Evolutionary conservation across 2,797 vertebrate species (phyloP), one percentile per base, ranked within the genome.

Genomic region (Crenuchus spilurus): DNA sequence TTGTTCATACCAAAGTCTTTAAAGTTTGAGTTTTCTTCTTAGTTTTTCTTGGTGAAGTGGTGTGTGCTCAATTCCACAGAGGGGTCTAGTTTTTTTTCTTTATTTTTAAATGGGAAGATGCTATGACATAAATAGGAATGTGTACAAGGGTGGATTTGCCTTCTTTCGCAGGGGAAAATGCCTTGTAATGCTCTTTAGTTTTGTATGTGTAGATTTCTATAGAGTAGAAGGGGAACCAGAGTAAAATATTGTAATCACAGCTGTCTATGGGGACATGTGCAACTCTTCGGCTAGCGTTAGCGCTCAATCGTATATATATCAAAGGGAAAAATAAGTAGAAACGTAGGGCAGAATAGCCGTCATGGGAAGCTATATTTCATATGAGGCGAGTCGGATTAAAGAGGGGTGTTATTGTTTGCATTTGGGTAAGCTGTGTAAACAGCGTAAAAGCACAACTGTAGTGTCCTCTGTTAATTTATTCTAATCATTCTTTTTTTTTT

Each of bases 381-480:
- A 58, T 31, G 35, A 60, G 37, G n/a, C 28, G 31, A 42, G 52
- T 61, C 41, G 18, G 41, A 41, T 52, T 74, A 60, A 57, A 63
- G 67, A 65, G 51, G n/a, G 42, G 63, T 33, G 14, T 33, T 78
- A 35, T 87, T 86, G 31, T 71, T 72, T 67, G 63, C 37, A 58
- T 64, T 64, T 52, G 44, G 46, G 11, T 48, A 4, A 35, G 1
- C 74, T 68, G 77, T 80, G 20, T 67, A 55, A 51, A 78, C 82
- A 75, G 66, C 81, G 84, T 82, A 84, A 90, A 95, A 96, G 95
- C 96, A 96, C 95, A 97, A 94, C 79, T 70, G 70, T 76, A 16
- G 31, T 61, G 44, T 74, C 62, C 67, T 75, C 30, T 72, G 51
- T 35, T 82, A 14, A 74, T 84, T 86, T 84, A 83, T 80, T 76